Base-by-base conservation (phyloP, 2,113 vertebrate species). In the Scolopax mira region DNA sequence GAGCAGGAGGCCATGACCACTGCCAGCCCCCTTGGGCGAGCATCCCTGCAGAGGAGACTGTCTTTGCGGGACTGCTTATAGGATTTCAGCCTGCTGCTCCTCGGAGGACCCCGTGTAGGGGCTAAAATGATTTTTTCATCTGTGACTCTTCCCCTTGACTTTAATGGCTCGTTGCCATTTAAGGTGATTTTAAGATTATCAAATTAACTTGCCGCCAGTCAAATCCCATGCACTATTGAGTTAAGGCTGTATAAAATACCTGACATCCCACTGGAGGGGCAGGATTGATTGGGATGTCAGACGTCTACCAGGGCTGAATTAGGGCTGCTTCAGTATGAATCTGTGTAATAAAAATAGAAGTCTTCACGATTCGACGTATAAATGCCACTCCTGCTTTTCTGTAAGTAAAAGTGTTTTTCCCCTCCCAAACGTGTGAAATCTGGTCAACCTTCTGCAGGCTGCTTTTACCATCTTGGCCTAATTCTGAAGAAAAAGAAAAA, bases 1-100 rank as follows among this genome's bases (percentile, higher is more conserved):
- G 22, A 83, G 66, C 37, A 27, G 46, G 82, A 2, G 3, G 62
- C 90, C 10, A 1, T 44, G 54, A 55, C 77, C 74, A 82, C 52
- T 44, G 67, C 73, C 7, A 1, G n/a, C n/a, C 12, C 10, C n/a
- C n/a, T 5, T 8, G 28, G 58, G 41, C 0, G 0, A 75, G 31
- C 70, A 60, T 15, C 0, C 0, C 87, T 65, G 57, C 2, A 4
- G 21, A n/a, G 13, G 28, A 82, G 30, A 15, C 28, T 7, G 31
- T 27, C 37, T 79, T 24, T 18, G 18, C 22, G 6, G 14, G n/a
- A 24, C 35, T 48, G 41, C 44, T 46, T 6, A 7, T 0, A 27
- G 25, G 37, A 77, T 13, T 60, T 52, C 22, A 65, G 39, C 33
- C 27, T 78, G 46, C 19, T 72, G 67, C 66, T 89, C 48, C 58